Percentiles rank a stretch among this genome's conserved stretches.
These are phyloP conservation scores for Labeo catla DNA, from an alignment of 2,113 vertebrate genomes.

Conservation along the genomic window DNA sequence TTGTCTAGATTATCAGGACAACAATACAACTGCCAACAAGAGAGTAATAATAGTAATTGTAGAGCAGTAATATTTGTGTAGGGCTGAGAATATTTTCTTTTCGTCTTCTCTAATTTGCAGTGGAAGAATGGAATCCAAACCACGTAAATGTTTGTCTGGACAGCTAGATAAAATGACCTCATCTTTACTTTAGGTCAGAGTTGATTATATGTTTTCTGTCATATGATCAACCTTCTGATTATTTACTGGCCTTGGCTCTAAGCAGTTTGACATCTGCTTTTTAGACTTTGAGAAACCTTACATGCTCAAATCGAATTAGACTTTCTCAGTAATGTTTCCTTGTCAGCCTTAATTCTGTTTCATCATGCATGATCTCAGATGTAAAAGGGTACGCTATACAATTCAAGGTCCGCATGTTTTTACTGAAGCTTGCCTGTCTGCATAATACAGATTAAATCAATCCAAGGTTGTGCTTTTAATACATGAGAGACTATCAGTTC, in stretches of 20 bases:
- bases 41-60: not conserved
- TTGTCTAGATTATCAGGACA: not conserved
- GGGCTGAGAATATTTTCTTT: not conserved
- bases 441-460: not conserved
- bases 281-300: not conserved
- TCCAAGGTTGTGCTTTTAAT: not conserved
- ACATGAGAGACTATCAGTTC: not conserved
- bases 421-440: not conserved
- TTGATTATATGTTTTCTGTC: not conserved
- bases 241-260: not conserved
- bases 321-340: not conserved
- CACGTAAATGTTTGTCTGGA: not conserved
- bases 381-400: not conserved
- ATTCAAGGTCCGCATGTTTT: not conserved
- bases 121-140: not conserved
- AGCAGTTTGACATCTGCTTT: not conserved
- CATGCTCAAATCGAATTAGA: not conserved
- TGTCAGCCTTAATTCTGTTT: not conserved
- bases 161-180: not conserved
- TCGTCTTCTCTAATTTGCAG: not conserved
- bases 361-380: not conserved
- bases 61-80: constrained; percentile 5
- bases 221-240: not conserved
- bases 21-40: not conserved
- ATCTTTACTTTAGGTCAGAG: not conserved